These are phyloP conservation scores for Saccopteryx bilineata DNA, from an alignment of 2,113 vertebrate species.

Conservation along the genomic window DNA sequence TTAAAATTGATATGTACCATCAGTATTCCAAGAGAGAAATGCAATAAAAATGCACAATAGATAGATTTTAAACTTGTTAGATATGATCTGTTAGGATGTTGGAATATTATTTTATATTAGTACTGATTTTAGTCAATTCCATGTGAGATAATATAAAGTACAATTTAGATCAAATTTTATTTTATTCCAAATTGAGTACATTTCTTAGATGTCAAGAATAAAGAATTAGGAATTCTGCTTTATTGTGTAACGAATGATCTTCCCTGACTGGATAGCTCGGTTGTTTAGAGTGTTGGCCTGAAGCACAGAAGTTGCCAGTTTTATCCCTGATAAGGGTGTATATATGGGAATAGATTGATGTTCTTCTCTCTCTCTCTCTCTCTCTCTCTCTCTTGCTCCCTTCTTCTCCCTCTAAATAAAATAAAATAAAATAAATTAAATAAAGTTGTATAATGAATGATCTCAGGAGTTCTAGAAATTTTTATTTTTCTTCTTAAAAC, in stretches of 20 bases:
- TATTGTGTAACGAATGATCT: background rate
- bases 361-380: no score
- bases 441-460: background rate
- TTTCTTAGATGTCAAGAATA: constrained; percentile 16
- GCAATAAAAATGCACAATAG: background rate
- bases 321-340: no score
- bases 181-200: background rate
- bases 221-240: background rate
- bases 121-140: constrained; percentile 23
- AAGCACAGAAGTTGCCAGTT: no score
- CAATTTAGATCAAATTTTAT: background rate
- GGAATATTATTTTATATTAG: background rate
- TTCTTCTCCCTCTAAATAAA: no score
- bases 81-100: constrained; percentile 6
- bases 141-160: background rate
- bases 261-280: no score
- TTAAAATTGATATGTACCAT: background rate
- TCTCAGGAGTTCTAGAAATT: background rate
- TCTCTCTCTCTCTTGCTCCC: no score
- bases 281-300: no score
- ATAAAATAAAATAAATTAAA: no score
- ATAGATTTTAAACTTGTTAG: background rate
- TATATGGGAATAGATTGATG: no score
- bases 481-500: background rate
- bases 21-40: background rate